These are phyloP conservation scores for Halichondria panicea DNA, from an alignment of 37 sponge, comb jelly and placozoan genomes.

Conservation along the genomic window DNA sequence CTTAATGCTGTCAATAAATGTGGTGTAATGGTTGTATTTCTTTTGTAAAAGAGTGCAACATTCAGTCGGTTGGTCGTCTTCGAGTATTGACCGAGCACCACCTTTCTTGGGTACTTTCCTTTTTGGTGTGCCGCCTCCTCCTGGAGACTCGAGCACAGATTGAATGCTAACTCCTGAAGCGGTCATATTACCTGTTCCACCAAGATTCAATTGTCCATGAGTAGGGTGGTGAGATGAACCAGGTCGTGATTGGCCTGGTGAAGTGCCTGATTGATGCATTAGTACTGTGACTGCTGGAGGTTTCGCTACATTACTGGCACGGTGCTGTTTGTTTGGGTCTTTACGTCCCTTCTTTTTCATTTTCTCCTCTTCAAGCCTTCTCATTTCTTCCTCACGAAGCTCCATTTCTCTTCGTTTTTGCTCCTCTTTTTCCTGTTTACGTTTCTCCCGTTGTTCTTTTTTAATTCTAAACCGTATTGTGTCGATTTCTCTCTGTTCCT, in stretches of 20 bases:
- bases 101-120: background rate
- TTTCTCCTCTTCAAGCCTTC: slow-evolving; percentile 37
- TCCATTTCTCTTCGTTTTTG: slow-evolving; percentile 18
- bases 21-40: slow-evolving; percentile 40
- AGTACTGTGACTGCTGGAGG: background rate
- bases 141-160: slow-evolving; percentile 1
- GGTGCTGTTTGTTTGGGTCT: background rate
- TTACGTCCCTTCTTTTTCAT: slow-evolving; percentile 26
- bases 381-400: slow-evolving; percentile 43
- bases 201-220: slow-evolving; percentile 5
- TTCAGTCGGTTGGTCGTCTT: background rate
- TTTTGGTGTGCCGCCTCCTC: background rate
- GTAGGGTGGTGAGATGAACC: background rate
- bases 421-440: slow-evolving; percentile 42
- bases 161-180: slow-evolving; percentile 30
- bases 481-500: slow-evolving; percentile 71
- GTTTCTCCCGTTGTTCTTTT: slow-evolving; percentile 52
- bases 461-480: slow-evolving; percentile 25
- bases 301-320: too few relatives aligned
- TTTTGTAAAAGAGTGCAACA: slow-evolving; percentile 5
- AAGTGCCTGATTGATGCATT: background rate
- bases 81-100: background rate
- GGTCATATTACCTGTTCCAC: background rate
- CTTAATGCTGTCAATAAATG: slow-evolving; percentile 14
- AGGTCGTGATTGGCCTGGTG: slow-evolving; percentile 6